phyloP scores from a whole-genome alignment of 1,140 invertebrate genomes.

The Tetranychus cinnabarinus region DNA sequence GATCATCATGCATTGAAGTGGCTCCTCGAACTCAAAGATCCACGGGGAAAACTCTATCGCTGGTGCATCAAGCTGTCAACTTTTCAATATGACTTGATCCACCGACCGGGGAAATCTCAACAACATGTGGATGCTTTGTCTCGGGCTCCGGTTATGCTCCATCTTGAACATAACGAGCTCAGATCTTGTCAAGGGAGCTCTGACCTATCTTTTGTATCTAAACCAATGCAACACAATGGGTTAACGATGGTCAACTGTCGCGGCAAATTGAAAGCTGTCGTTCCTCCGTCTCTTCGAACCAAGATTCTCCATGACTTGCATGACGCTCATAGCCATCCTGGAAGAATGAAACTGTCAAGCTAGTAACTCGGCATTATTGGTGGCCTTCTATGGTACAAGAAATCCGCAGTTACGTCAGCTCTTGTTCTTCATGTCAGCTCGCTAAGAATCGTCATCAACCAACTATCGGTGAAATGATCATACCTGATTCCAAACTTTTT shows the following conservation, averaged over 20 bases:
- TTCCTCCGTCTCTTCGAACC: neutral
- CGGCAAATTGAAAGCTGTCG: slow-evolving; percentile 15
- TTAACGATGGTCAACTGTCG: neutral
- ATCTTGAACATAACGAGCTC: neutral
- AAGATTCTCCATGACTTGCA: neutral
- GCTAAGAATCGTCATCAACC: neutral
- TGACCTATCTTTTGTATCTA: neutral
- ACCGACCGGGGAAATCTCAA: neutral
- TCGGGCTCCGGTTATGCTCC: neutral
- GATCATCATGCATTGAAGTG: neutral
- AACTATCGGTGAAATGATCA: neutral
- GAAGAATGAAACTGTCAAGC: neutral
- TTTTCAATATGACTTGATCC: slow-evolving; percentile 8
- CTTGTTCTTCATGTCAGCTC: neutral
- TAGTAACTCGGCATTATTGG: neutral
- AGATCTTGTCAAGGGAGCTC: neutral
- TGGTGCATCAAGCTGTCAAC: slow-evolving; percentile 12
- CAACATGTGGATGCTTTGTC: slow-evolving; percentile 1
- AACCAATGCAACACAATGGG: neutral
- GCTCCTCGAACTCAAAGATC: neutral
- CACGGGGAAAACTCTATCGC: slow-evolving; percentile 4
- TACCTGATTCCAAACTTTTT: neutral
- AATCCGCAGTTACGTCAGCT: neutral
- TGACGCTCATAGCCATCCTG: neutral
- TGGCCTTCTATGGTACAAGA: neutral